phyloP scores from a whole-genome alignment of 1,140 invertebrate species.

The Telenomus remus region DNA sequence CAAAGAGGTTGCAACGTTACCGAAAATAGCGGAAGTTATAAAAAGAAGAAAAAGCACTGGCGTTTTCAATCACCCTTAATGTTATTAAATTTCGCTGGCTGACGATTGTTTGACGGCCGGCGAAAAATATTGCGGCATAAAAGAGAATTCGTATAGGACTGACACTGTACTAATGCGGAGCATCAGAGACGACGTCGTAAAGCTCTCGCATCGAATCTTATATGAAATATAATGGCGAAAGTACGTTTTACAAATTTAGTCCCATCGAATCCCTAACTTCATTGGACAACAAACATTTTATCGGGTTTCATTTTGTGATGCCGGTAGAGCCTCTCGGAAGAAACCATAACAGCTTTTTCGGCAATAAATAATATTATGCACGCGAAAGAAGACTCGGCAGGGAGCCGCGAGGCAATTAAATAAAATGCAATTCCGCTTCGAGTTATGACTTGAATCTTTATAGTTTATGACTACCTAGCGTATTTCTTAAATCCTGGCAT shows the following conservation, averaged over 20 bases:
- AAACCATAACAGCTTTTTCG: conserved; percentile 73
- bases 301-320: conserved; percentile 73
- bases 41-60: too few species aligned
- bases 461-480: conserved; percentile 70
- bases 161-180: conserved; percentile 48
- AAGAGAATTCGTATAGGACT: conserved; percentile 29
- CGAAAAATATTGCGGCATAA: conserved; percentile 11
- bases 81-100: too few species aligned
- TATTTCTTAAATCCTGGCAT: conserved; percentile 73
- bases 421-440: conserved; percentile 75
- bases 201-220: conserved; percentile 41
- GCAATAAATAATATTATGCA: conserved; percentile 77
- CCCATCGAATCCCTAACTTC: conserved; percentile 59
- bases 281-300: conserved; percentile 76
- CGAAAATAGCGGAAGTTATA: too few species aligned
- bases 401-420: conserved; percentile 73
- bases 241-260: conserved; percentile 54
- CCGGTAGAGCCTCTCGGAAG: conserved; percentile 65
- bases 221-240: conserved; percentile 30
- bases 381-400: conserved; percentile 58
- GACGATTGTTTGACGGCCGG: background rate
- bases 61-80: too few species aligned
- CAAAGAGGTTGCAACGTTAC: too few species aligned
- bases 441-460: conserved; percentile 76
- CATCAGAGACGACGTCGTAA: conserved; percentile 40